Base-by-base conservation (phyloP, 1,140 invertebrate genomes). In the Oncopeltus fasciatus region DNA sequence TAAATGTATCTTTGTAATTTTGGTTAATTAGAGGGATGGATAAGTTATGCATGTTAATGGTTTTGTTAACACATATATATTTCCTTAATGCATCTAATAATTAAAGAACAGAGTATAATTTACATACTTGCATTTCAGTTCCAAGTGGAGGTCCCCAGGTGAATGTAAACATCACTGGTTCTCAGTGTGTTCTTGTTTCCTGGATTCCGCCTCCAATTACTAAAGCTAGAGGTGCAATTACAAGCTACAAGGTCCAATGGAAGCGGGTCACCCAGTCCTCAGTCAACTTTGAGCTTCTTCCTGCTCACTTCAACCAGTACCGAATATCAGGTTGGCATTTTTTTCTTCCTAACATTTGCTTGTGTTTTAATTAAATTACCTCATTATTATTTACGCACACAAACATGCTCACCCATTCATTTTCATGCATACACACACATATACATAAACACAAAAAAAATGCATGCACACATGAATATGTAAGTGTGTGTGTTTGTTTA, bases 191-290 rank as follows among this genome's bases (percentile, higher is more conserved):
- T 53, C 73, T 74, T 57, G 74, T 85, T 27, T 73, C 76, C 24
- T 86, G 84, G 84, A 73, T 74, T 47, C 73, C 77, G 51, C 67
- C 85, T 16, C 74, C 74, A 38, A 74, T 72, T 51, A 75, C 78
- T 27, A 71, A 78, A 65, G 74, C 81, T n/a, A 78, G 78, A 67
- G 83, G 83, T 38, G 71, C 75, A 18, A 76, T 83, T 24, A 74
- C 74, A 33, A 70, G 76, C 59, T 85, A 85, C 71, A 80, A 80
- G 72, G 73, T 87, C 33, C 78, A 83, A 67, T 85, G 80, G 78
- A 76, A 75, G 66, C 71, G 73, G 38, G 72, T 75, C 26, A 74
- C 78, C 62, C 71, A 76, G 61, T 70, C 75, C 18, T 76, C 75
- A 28, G 74, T 74, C 33, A 69, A 74, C 65, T 72, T 80, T 64